phyloP scores from a whole-genome alignment of 2,797 vertebrate species.

The Danio kyathit region DNA sequence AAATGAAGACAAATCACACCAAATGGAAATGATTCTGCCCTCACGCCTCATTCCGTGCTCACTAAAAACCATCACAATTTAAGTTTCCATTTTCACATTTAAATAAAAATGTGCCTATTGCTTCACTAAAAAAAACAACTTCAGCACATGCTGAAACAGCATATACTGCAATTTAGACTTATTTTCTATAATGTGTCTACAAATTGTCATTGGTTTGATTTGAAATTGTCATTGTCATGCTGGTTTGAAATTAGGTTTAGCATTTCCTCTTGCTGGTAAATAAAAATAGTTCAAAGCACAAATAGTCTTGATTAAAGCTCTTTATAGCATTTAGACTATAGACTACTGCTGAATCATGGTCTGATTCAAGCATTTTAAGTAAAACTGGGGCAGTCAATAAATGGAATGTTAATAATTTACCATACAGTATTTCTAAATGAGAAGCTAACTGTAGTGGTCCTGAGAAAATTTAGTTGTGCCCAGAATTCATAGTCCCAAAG shows the following conservation, averaged over 20 bases:
- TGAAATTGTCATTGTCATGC: no score
- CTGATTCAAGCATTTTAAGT: background rate
- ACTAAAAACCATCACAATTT: background rate
- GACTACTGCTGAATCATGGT: background rate
- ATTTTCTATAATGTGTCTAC: no score
- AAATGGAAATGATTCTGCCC: background rate
- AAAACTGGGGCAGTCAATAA: background rate
- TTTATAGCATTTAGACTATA: background rate
- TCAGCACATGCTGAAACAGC: background rate
- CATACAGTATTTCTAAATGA: background rate
- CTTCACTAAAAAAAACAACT: background rate
- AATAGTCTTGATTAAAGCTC: background rate
- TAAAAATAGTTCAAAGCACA: constrained; percentile 1
- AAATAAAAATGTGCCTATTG: background rate
- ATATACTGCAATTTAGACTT: no score
- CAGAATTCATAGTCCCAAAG: background rate
- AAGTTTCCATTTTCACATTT: background rate
- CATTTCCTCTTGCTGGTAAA: background rate
- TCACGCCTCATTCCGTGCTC: constrained; percentile 2
- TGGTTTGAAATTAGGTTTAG: background rate
- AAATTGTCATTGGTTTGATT: no score
- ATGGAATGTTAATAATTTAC: constrained; percentile 16
- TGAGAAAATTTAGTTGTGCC: background rate
- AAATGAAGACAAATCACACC: constrained; percentile 17
- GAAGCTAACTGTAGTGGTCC: background rate